These are phyloP conservation scores for Chymomyza costata DNA, from an alignment of 1,140 invertebrate genomes.

Conservation along the genomic window DNA sequence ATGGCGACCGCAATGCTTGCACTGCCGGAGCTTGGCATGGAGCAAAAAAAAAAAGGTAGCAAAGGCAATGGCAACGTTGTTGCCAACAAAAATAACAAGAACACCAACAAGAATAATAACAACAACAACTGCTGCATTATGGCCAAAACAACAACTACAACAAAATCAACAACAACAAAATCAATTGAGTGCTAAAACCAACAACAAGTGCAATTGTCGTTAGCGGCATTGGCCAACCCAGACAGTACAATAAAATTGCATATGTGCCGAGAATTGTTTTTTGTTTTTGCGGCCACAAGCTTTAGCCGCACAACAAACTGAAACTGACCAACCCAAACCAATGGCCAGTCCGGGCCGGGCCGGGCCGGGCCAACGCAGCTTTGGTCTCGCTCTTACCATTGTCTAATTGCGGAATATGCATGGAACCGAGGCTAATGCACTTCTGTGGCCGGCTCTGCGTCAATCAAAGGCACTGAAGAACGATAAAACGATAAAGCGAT, in stretches of 20 bases:
- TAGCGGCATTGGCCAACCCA: too few relatives aligned
- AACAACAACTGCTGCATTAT: conserved; percentile 41
- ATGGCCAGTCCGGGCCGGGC: too few relatives aligned
- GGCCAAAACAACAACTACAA: conserved; percentile 31
- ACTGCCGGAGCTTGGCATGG: conserved; percentile 29
- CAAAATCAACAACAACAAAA: conserved; percentile 42
- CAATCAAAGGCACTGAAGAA: not conserved
- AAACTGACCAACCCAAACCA: not conserved
- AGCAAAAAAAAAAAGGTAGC: conserved; percentile 19
- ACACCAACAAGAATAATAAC: conserved; percentile 30
- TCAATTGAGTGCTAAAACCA: conserved; percentile 69
- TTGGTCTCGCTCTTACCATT: too few relatives aligned
- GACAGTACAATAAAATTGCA: conserved; percentile 28
- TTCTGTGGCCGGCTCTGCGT: conserved; percentile 55
- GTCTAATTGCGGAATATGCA: too few relatives aligned
- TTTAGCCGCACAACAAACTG: too few relatives aligned
- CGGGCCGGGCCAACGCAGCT: too few relatives aligned
- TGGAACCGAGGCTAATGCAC: conserved; percentile 59
- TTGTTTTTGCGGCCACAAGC: not conserved
- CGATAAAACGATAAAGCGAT: not conserved
- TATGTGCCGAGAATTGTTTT: conserved; percentile 2
- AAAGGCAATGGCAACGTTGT: conserved; percentile 7
- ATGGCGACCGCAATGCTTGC: conserved; percentile 72
- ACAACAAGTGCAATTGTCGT: conserved; percentile 28
- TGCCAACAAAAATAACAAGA: conserved; percentile 7